phyloP scores from a whole-genome alignment of 2,113 vertebrate species.

The Urocitellus parryii region DNA sequence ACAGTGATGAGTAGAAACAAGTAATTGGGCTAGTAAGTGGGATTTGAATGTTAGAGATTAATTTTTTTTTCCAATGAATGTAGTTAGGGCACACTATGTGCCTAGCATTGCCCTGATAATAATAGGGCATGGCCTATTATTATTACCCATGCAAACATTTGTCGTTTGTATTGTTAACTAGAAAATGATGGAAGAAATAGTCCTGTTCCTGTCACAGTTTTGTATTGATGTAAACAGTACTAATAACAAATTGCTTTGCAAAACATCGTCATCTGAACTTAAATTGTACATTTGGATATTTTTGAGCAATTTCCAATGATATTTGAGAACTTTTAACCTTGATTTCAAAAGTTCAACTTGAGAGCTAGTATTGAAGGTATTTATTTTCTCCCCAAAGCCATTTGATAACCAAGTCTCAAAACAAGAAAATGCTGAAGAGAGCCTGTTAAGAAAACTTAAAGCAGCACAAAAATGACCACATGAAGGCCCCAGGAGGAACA shows the following conservation, averaged over 20 bases:
- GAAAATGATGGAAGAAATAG: neutral
- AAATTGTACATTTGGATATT: neutral
- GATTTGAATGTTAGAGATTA: neutral
- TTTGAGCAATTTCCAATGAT: neutral
- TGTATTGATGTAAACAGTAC: neutral
- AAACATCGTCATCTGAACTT: neutral
- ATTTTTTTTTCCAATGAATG: neutral
- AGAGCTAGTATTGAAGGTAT: neutral
- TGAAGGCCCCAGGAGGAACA: neutral
- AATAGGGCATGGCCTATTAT: neutral
- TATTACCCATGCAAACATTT: too few species aligned
- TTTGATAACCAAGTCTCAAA: neutral
- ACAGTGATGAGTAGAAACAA: neutral
- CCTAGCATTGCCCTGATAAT: neutral
- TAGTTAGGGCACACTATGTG: neutral
- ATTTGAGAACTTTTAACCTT: neutral
- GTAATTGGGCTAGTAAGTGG: neutral
- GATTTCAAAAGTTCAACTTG: neutral
- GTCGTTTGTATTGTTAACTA: neutral
- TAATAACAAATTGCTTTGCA: neutral
- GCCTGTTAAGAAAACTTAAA: neutral
- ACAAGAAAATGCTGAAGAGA: neutral
- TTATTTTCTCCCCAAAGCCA: neutral
- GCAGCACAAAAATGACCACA: neutral
- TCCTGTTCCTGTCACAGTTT: neutral